These are phyloP conservation scores for Eospalax fontanierii DNA, from an alignment of 2,797 vertebrate genomes.

Conservation along the genomic window DNA sequence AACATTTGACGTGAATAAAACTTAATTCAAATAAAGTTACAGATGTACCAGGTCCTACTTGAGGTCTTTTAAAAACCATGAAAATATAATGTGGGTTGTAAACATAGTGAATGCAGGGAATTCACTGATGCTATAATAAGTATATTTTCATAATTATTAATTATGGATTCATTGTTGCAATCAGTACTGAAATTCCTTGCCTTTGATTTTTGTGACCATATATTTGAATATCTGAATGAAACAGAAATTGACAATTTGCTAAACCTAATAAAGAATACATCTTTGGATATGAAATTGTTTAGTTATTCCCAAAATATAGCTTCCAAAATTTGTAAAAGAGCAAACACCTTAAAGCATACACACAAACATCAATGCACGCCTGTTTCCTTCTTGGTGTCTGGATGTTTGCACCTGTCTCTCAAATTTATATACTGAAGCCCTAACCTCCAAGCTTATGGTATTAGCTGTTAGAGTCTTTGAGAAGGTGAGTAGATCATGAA, in stretches of 20 bases:
- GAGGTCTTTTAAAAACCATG: conserved; percentile 21
- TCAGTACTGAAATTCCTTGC: conserved; percentile 6
- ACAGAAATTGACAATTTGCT: neutral
- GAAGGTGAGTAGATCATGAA: neutral
- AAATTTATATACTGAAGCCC: neutral
- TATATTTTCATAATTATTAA: conserved; percentile 32
- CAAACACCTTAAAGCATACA: neutral
- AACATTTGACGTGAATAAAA: conserved; percentile 12
- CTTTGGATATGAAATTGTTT: neutral
- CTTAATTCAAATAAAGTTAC: conserved; percentile 27
- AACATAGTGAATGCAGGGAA: neutral
- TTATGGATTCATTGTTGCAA: neutral
- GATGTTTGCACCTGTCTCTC: neutral
- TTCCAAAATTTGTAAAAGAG: conserved; percentile 9
- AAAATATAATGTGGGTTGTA: neutral
- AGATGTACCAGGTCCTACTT: neutral
- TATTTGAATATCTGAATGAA: conserved; percentile 15
- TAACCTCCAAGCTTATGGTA: neutral
- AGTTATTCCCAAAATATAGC: neutral
- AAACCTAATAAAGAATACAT: conserved; percentile 6
- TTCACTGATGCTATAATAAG: neutral
- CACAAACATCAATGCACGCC: neutral
- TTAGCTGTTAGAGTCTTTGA: neutral
- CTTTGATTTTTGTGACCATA: neutral
- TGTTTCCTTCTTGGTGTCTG: neutral